Percentiles rank a stretch among this genome's conserved stretches.
These are phyloP conservation scores for Tragopan temminckii DNA, from an alignment of 2,797 vertebrate species.

Conservation along the genomic window DNA sequence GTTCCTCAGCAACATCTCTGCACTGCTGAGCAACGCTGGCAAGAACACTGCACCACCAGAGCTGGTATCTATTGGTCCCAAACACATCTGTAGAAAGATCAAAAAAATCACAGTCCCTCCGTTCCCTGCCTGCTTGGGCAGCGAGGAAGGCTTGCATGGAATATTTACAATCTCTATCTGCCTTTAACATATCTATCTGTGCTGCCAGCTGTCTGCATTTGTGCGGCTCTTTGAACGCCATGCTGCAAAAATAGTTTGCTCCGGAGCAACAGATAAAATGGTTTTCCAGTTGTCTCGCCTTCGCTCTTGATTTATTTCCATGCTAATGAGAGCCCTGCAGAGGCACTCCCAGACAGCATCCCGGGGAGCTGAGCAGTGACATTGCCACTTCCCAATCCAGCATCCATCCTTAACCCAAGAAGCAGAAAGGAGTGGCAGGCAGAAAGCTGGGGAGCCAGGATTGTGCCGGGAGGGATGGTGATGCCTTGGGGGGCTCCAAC, in stretches of 20 bases:
- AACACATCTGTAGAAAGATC: neutral
- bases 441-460: neutral
- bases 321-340: neutral
- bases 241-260: neutral
- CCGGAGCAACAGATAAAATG: neutral
- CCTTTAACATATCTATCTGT: neutral
- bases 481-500: fast-evolving
- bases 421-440: neutral
- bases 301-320: neutral
- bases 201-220: neutral
- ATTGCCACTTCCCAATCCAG: neutral
- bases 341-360: neutral
- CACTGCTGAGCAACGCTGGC: neutral
- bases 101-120: neutral
- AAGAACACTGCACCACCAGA: neutral
- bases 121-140: neutral
- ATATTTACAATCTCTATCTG: neutral
- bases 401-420: neutral
- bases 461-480: neutral
- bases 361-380: neutral
- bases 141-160: fast-evolving
- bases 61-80: neutral
- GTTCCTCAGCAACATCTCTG: fast-evolving
- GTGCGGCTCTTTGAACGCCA: neutral
- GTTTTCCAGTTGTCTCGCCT: neutral